phyloP scores from a whole-genome alignment of 2,797 vertebrate genomes.

The Coilia nasus region DNA sequence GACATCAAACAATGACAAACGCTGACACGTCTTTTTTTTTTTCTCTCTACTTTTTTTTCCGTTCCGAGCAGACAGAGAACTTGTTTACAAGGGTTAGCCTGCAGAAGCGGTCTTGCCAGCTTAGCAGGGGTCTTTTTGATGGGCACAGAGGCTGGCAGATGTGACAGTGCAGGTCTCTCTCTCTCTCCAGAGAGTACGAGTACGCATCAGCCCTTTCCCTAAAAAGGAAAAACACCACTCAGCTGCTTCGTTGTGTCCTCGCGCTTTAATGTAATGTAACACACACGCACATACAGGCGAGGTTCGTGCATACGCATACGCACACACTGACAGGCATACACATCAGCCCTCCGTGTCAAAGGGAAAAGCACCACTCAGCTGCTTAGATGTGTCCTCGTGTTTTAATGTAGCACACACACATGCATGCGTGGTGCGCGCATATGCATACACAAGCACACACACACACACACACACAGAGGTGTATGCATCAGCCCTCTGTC shows the following conservation, averaged over 20 bases:
- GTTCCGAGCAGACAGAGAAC: neutral
- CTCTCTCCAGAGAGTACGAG: neutral
- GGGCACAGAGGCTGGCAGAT: neutral
- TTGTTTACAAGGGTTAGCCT: constrained; percentile 21
- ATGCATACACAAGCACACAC: too few species aligned
- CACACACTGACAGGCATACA: too few species aligned
- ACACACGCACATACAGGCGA: neutral
- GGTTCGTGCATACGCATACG: neutral
- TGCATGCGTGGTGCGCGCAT: too few species aligned
- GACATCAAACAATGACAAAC: constrained; percentile 22
- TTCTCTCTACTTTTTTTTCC: neutral
- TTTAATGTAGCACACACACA: too few species aligned
- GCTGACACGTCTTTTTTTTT: neutral
- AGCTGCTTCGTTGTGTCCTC: neutral
- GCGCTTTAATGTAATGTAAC: neutral
- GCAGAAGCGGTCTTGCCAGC: neutral
- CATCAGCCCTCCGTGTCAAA: too few species aligned
- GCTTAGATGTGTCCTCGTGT: too few species aligned
- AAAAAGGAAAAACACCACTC: neutral
- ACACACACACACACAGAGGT: too few species aligned
- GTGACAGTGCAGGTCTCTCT: neutral
- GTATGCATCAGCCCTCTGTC: too few species aligned
- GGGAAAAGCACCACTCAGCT: too few species aligned
- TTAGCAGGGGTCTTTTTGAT: neutral
- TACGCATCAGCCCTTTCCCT: too few species aligned